Evolutionary conservation across 1,140 invertebrate genomes (phyloP), one percentile per base, ranked within the genome.

Genomic region (Colletes latitarsis): DNA sequence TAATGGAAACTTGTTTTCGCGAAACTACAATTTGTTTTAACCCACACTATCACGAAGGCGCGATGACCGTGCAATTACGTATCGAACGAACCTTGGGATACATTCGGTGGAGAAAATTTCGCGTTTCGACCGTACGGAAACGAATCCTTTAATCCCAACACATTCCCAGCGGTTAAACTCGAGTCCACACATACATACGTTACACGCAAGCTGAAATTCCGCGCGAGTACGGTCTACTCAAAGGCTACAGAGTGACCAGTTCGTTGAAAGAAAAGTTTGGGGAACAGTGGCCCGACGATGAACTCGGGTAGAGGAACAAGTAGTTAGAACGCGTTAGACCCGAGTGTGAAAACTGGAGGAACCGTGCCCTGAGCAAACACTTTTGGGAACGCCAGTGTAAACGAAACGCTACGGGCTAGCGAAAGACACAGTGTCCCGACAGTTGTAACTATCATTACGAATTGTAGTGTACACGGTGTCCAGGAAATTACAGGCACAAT

Each of bases 191-290:
- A 19, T 73, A 55, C 19, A 41, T 67, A 53, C 72, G 43, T 73
- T 67, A 73, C 62, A 60, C 14, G 52, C 72, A 10, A 30, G 12
- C 21, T 39, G 68, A 57, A 66, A 82, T 82, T 68, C 49, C 49
- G 43, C 21, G 46, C 64, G 39, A 15, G 71, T 30, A 30, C 14
- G 39, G 46, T 81, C 63, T 69, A 46, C 49, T 67, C 49, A 55
- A 39, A 21, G 76, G 53, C 52, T 67, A 30, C 70, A 58, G 53
- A 70, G 66, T 49, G 58, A 30, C 21, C 70, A 75, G 58, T 72
- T 74, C 57, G 82, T 78, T 83, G 78, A 86, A 86, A 86, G 82
- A 80, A 82, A 84, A 87, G 82, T 86, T 87, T 79, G 73, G 67
- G 17, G 60, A 80, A 85, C 74, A 82, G 19, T 71, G 74, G 73